Percentiles rank a stretch among this genome's conserved stretches.
Evolutionary conservation across 2,888 invertebrate genomes (phyloP).

Genomic region (Crepidodera aurea): DNA sequence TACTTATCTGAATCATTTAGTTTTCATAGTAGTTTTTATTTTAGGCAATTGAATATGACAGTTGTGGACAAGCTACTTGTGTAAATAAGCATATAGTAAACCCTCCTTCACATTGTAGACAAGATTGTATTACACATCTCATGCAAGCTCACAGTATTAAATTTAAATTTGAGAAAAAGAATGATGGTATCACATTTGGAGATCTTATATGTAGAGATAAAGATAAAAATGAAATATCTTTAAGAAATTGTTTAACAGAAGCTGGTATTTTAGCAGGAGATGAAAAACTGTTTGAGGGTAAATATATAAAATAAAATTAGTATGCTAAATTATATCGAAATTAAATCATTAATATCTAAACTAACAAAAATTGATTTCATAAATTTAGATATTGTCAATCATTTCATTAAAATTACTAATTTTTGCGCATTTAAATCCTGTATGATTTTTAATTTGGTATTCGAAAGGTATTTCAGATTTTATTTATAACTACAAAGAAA

Average conservation of each 20-base stretch:
- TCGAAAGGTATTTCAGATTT: conserved; percentile 35
- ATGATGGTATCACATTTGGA: conserved; percentile 45
- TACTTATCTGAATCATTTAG: too few relatives aligned
- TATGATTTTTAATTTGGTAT: not conserved
- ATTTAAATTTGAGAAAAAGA: conserved; percentile 37
- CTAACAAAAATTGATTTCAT: too few relatives aligned
- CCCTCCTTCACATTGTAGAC: conserved; percentile 30
- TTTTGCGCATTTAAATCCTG: not conserved
- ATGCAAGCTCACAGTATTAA: conserved; percentile 25
- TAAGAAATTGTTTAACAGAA: conserved; percentile 39
- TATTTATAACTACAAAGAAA: conserved; percentile 40
- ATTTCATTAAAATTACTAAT: conserved; percentile 1
- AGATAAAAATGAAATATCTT: conserved; percentile 35
- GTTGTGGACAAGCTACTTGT: conserved; percentile 26
- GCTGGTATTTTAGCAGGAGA: conserved; percentile 14
- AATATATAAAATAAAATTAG: too few relatives aligned
- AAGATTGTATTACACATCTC: conserved; percentile 32
- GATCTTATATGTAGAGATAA: conserved; percentile 43
- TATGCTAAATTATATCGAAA: too few relatives aligned
- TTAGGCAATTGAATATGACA: conserved; percentile 38
- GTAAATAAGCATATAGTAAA: conserved; percentile 24
- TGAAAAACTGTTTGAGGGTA: conserved; percentile 21
- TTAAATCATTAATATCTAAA: too few relatives aligned
- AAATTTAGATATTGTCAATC: too few relatives aligned
- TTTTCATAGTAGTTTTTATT: too few relatives aligned